Evolutionary conservation across 2,888 invertebrate species (phyloP).

Genomic region (Timandra comae): DNA sequence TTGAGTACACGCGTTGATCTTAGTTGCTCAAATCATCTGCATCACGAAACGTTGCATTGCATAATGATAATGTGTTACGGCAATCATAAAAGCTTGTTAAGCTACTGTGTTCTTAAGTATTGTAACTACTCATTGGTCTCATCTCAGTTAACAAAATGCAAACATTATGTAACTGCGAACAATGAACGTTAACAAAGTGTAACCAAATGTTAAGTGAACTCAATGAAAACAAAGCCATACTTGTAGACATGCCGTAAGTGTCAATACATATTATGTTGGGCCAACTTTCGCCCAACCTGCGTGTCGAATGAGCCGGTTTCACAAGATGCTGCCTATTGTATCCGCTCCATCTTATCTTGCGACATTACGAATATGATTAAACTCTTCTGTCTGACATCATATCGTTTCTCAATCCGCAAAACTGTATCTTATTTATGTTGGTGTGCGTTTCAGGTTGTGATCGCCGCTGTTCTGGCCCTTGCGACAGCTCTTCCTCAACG

Average conservation of each 20-base stretch:
- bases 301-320: conserved; percentile 64
- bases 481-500: conserved; percentile 65
- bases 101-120: conserved; percentile 10
- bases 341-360: conserved; percentile 67
- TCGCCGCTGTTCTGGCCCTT: conserved; percentile 53
- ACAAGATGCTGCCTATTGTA: conserved; percentile 67
- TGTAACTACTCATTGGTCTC: conserved; percentile 4
- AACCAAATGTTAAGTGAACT: conserved; percentile 42
- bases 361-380: conserved; percentile 70
- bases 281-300: conserved; percentile 70
- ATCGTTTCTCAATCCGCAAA: conserved; percentile 31
- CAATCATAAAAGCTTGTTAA: conserved; percentile 13
- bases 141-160: conserved; percentile 17
- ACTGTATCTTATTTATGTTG: conserved; percentile 6
- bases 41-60: conserved; percentile 24
- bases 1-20: conserved; percentile 20
- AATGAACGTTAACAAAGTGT: conserved; percentile 39
- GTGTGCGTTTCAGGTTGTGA: conserved; percentile 45
- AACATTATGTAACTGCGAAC: conserved; percentile 14
- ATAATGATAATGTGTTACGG: conserved; percentile 12
- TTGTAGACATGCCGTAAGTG: conserved; percentile 45
- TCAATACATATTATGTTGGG: conserved; percentile 51
- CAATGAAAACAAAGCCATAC: conserved; percentile 56
- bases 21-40: conserved; percentile 17
- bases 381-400: conserved; percentile 62